A percentile compares a stretch with the other conserved stretches of the same genome.
Evolutionary conservation across 2,113 vertebrate genomes (phyloP).

Genomic region (Xenopus laevis): DNA sequence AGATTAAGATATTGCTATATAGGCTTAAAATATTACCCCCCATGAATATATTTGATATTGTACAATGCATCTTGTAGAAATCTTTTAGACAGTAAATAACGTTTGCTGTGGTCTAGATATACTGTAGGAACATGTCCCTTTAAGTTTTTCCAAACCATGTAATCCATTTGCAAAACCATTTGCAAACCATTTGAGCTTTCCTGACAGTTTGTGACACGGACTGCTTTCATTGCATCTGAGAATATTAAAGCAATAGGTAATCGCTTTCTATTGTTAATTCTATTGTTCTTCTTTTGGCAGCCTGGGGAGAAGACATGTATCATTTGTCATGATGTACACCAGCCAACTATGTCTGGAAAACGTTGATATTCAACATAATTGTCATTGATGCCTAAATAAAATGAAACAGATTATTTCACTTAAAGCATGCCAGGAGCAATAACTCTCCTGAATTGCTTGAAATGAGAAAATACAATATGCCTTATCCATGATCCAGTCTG

Average conservation of each 20-base stretch:
- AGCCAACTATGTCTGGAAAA: conserved; percentile 34
- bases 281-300: conserved; percentile 18
- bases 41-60: too few species aligned
- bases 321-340: conserved; percentile 33
- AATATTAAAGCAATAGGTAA: conserved; percentile 23
- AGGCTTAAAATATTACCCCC: too few species aligned
- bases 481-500: conserved; percentile 27
- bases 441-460: conserved; percentile 5
- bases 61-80: too few species aligned
- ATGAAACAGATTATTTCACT: conserved; percentile 40
- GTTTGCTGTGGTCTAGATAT: not conserved
- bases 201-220: conserved; percentile 1
- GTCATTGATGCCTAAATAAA: conserved; percentile 39
- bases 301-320: conserved; percentile 16
- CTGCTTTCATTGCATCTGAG: conserved; percentile 5
- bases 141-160: not conserved
- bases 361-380: conserved; percentile 37
- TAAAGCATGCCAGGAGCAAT: conserved; percentile 31
- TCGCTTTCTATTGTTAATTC: conserved; percentile 10
- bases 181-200: conserved; percentile 15
- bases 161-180: conserved; percentile 26
- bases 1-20: too few species aligned
- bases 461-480: conserved; percentile 17
- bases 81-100: too few species aligned
- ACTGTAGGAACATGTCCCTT: not conserved